Evolutionary conservation across 64 coral and sea anemone genomes (phyloP).

Genomic region (Actinia equina): DNA sequence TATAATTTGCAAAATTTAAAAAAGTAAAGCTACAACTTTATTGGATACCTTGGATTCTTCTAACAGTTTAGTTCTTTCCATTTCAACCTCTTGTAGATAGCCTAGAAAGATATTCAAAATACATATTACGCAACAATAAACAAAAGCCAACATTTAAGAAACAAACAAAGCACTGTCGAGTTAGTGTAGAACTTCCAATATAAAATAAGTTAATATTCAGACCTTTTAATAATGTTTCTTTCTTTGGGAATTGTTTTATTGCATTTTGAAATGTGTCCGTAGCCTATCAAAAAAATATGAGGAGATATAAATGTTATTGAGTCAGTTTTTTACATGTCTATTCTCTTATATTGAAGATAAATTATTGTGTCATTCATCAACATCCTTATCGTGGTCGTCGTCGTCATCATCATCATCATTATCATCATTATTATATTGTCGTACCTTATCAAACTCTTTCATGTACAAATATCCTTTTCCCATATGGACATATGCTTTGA

Average conservation of each 20-base stretch:
- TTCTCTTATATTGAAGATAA: too few relatives aligned
- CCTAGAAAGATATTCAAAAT: background rate
- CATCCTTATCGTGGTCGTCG: too few relatives aligned
- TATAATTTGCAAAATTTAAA: too few relatives aligned
- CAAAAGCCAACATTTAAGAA: background rate
- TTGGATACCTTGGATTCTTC: background rate
- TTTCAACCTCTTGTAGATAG: conserved; percentile 5
- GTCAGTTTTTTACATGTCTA: too few relatives aligned
- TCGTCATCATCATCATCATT: too few relatives aligned
- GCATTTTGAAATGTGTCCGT: background rate
- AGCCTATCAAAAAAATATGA: background rate
- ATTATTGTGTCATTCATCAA: too few relatives aligned
- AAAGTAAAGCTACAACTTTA: too few relatives aligned
- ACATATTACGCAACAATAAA: background rate
- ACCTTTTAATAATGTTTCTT: conserved; percentile 11
- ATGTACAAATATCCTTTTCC: background rate
- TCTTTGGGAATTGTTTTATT: conserved; percentile 15
- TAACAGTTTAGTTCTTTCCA: background rate
- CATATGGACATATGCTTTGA: conserved; percentile 16
- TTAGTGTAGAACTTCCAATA: background rate
- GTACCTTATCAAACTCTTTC: conserved; percentile 22
- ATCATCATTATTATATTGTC: too few relatives aligned
- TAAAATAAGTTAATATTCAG: background rate
- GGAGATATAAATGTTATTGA: background rate
- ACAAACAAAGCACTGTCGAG: background rate